These are phyloP conservation scores for Gnatocerus cornutus DNA, from an alignment of 2,888 invertebrate genomes.

Conservation along the genomic window DNA sequence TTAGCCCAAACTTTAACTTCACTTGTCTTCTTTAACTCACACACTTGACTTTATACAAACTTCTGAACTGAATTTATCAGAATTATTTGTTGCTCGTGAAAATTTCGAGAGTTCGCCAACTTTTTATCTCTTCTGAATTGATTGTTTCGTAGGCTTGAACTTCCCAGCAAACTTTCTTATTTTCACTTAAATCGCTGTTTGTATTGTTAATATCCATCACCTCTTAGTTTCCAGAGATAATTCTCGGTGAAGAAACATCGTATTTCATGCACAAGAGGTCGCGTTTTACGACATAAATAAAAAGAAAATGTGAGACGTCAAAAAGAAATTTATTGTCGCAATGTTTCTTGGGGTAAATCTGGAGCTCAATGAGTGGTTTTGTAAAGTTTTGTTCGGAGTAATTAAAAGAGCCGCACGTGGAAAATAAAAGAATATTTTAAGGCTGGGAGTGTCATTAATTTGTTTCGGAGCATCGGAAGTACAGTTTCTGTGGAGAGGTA, in stretches of 20 bases:
- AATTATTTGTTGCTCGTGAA: conserved; percentile 14
- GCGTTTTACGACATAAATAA: conserved; percentile 4
- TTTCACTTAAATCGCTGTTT: neutral
- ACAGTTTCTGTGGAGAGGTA: neutral
- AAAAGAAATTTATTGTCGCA: neutral
- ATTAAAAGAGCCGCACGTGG: neutral
- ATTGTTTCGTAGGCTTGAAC: neutral
- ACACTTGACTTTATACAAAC: conserved; percentile 26
- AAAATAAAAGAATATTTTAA: conserved; percentile 1
- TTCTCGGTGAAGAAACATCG: neutral
- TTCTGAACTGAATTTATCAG: conserved; percentile 23
- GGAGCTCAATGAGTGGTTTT: neutral
- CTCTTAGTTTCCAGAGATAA: neutral
- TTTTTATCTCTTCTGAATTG: conserved; percentile 14
- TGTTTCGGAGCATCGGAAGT: neutral
- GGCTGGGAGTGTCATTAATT: conserved; percentile 1
- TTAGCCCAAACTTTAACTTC: conserved; percentile 9
- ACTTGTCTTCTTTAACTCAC: conserved; percentile 17
- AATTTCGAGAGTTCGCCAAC: conserved; percentile 7
- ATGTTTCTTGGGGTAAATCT: neutral
- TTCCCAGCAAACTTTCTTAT: neutral
- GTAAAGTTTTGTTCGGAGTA: neutral
- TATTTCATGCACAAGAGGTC: conserved; percentile 1
- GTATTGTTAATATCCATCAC: neutral
- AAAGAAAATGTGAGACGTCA: neutral